Base-by-base conservation (phyloP, 2,888 invertebrate genomes). In the Nebria salina region DNA sequence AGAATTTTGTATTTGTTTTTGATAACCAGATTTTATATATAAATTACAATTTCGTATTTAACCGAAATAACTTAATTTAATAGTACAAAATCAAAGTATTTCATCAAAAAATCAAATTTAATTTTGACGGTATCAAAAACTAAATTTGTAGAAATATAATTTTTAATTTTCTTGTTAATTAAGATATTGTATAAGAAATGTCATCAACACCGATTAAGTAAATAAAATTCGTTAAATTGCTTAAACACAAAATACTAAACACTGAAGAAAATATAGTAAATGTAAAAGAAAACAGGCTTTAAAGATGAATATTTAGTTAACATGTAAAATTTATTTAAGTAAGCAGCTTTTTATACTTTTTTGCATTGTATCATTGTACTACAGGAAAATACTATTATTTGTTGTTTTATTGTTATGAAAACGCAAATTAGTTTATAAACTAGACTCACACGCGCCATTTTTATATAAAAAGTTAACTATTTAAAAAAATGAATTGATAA, bases 341-440 rank as follows among this genome's bases (percentile, higher is more conserved):
- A 79, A 68, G 73, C 75, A 75, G 79, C 79, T 79, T 79, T 77
- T 75, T 79, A 68, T 79, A 79, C 79, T 68, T 41, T 26, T 79
- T 75, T 79, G 75, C 79, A 79, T 34, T 70, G 34, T 77, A 77
- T 43, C 74, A 66, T 75, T 79, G 79, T 79, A 42, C 70, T 54
- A 54, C 54, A 54, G 54, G 34, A 70, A 25, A 20, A 70, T 11
- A n/a, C 34, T 34, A 34, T 34, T 34, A 11, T 70, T 11, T 13
- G 13, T 5, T 70, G 20, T 20, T 43, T 43, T 72, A 65, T 78
- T 78, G 78, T 78, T 78, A 78, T 72, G 11, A 77, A n/a, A 64
- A 20, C 26, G 72, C 72, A 72, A 76, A 25, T 78, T 78, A 78
- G 42, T 78, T 72, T 41, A 41, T 42, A 15, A 26, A 70, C 70